Conservation (phyloP, 2,797 vertebrate genomes). For the Apogon talboti region DNA sequence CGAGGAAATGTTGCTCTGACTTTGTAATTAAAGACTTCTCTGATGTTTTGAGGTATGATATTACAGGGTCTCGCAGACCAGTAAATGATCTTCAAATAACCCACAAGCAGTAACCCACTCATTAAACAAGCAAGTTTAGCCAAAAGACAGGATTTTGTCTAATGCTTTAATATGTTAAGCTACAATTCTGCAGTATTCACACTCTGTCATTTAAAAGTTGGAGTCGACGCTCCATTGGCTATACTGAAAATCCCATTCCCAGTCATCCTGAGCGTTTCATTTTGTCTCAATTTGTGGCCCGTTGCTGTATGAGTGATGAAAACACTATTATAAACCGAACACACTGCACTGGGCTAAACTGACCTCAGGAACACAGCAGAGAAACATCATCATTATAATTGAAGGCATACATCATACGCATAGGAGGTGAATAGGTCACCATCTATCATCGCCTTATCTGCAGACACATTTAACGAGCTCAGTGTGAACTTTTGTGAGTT, state of each 20-base stretch:
- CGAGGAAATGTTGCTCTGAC: slow-evolving; percentile 63
- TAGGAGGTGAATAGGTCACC: slow-evolving; percentile 23
- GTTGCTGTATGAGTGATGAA: slow-evolving; percentile 52
- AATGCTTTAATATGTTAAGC: slow-evolving; percentile 75
- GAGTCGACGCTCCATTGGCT: slow-evolving; percentile 57
- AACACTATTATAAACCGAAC: slow-evolving; percentile 36
- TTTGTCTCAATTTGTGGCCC: slow-evolving; percentile 52
- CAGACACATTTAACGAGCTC: slow-evolving; percentile 31
- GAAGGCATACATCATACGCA: slow-evolving; percentile 27
- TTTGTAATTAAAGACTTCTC: slow-evolving; percentile 78
- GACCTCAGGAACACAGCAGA: slow-evolving; percentile 35
- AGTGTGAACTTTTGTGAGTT: slow-evolving; percentile 30
- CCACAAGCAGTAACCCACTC: slow-evolving; percentile 72
- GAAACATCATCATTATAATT: slow-evolving; percentile 34
- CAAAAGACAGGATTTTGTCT: slow-evolving; percentile 72
- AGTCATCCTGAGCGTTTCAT: slow-evolving; percentile 39
- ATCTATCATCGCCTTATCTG: slow-evolving; percentile 64
- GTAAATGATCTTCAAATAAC: slow-evolving; percentile 80
- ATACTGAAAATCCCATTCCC: slow-evolving; percentile 43
- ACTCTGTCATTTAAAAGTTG: slow-evolving; percentile 71
- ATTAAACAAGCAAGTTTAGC: slow-evolving; percentile 73
- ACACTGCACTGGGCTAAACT: slow-evolving; percentile 23
- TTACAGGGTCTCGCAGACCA: slow-evolving; percentile 67
- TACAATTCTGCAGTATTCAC: slow-evolving; percentile 45
- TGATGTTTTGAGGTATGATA: slow-evolving; percentile 69